A percentile compares a stretch with the other conserved stretches of the same genome.
Evolutionary conservation across 30 jellyfish, hydroid and myxozoan genomes (phyloP).

Genomic region (Mastigias papua): DNA sequence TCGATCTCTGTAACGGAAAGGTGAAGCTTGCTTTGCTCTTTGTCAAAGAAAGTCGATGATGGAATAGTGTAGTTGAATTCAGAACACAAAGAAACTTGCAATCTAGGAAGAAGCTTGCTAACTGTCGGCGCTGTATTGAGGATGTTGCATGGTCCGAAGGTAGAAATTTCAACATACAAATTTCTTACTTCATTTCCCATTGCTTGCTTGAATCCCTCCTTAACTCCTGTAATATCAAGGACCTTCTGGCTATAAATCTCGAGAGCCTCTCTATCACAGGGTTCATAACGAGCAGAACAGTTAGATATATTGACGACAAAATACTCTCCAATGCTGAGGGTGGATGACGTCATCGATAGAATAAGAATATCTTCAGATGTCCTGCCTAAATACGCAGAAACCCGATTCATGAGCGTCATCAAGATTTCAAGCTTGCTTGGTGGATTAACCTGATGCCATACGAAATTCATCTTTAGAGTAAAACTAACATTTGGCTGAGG

Average conservation of each 20-base stretch:
- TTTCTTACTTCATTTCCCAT: constrained; percentile 15
- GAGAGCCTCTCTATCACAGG: constrained; percentile 38
- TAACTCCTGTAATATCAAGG: neutral
- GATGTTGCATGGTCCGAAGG: constrained; percentile 33
- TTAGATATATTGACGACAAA: constrained; percentile 13
- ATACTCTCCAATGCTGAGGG: neutral
- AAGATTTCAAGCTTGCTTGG: constrained; percentile 12
- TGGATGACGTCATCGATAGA: neutral
- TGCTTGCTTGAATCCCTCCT: constrained; percentile 36
- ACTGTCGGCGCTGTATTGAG: constrained; percentile 46
- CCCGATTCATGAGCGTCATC: constrained; percentile 10
- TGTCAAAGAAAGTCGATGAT: constrained; percentile 23
- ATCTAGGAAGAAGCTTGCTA: neutral
- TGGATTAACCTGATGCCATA: constrained; percentile 27
- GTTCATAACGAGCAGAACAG: constrained; percentile 31
- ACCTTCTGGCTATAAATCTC: neutral
- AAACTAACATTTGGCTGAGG: constrained; percentile 65
- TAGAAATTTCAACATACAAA: neutral
- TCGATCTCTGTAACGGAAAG: constrained; percentile 51
- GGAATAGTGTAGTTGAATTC: constrained; percentile 46
- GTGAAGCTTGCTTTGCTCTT: constrained; percentile 45
- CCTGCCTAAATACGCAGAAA: constrained; percentile 30
- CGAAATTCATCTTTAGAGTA: constrained; percentile 28
- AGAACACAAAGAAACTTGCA: constrained; percentile 40
- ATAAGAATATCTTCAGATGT: constrained; percentile 19